phyloP scores from a whole-genome alignment of 2,113 vertebrate genomes.

The Lagopus leucura region DNA sequence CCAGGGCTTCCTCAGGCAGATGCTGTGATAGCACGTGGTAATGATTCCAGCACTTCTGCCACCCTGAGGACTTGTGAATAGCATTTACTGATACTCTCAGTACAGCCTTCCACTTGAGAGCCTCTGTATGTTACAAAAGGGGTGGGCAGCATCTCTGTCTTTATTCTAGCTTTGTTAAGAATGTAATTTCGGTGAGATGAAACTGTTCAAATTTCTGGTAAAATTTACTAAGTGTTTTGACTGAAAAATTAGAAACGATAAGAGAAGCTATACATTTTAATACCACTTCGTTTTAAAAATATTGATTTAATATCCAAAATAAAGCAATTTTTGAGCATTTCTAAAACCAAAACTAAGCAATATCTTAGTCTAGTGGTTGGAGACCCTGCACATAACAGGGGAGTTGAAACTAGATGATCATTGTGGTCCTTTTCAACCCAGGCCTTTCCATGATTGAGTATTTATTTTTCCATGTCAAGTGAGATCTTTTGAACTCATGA shows the following conservation, averaged over 20 bases:
- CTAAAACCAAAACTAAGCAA: not conserved
- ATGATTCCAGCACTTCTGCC: not conserved
- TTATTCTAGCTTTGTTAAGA: not conserved
- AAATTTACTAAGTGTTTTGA: not conserved
- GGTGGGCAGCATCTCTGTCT: not conserved
- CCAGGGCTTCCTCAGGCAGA: not conserved
- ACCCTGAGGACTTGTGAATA: not conserved
- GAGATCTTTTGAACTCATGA: not conserved
- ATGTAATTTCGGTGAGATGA: not conserved
- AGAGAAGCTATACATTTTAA: not conserved
- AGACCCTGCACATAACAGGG: too few species aligned
- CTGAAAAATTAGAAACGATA: not conserved
- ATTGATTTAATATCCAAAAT: not conserved
- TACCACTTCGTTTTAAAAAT: not conserved
- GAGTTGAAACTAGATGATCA: too few species aligned
- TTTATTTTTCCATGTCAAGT: constrained; percentile 23
- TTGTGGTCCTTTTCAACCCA: too few species aligned
- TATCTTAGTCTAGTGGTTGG: not conserved
- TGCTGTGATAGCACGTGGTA: not conserved
- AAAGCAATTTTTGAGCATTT: not conserved
- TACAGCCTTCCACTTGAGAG: not conserved
- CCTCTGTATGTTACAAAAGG: accelerated
- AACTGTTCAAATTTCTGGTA: not conserved
- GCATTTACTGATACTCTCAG: not conserved
- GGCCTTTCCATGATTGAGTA: too few species aligned